Evolutionary conservation across 2,113 vertebrate species (phyloP), one percentile per base, ranked within the genome.

Genomic region (Rhipidura dahli): DNA sequence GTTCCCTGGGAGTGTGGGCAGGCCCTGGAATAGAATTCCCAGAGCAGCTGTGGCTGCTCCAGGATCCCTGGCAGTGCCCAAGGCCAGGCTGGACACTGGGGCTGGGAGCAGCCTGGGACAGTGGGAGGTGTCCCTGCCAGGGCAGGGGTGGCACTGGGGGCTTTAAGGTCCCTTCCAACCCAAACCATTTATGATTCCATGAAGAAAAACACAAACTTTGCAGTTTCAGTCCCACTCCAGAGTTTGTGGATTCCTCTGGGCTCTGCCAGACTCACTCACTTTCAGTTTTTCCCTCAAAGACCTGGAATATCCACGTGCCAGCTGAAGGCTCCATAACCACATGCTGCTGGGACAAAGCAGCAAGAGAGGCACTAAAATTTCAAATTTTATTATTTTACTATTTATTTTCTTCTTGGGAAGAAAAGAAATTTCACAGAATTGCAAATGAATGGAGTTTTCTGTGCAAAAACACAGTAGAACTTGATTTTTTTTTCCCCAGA

Each of bases 301-400:
- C 24, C 12, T 0, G 1, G 4, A 70, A 7, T 35, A 44, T 35
- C 66, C 47, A 1, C 2, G 39, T 35, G 26, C 56, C 56, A 71
- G 31, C 26, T 71, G 56, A 51, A 44, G 54, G 24, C 6, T 71
- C 33, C 47, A 35, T 6, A 37, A 3, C 6, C 1, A 0, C 10
- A 26, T 51, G 31, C 80, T 71, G 31, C 2, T 14, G 27, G 31
- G 27, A 21, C 16, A 44, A 13, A 71, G 47, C 66, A 37, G 47
- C 10, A 53, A 33, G 11, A 63, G 39, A 45, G 33, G 33, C 57
- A 33, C 11, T 6, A 27, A 63, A 53, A 45, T 19, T n/a, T 31
- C 20, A 19, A 8, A 56, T 39, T n/a, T n/a, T 12, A 44, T 26
- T 16, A 37, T 64, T 59, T 76, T 82, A 12, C 6, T 33, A 5